Conservation (phyloP, 2,888 invertebrate genomes). For the Unio pictorum region DNA sequence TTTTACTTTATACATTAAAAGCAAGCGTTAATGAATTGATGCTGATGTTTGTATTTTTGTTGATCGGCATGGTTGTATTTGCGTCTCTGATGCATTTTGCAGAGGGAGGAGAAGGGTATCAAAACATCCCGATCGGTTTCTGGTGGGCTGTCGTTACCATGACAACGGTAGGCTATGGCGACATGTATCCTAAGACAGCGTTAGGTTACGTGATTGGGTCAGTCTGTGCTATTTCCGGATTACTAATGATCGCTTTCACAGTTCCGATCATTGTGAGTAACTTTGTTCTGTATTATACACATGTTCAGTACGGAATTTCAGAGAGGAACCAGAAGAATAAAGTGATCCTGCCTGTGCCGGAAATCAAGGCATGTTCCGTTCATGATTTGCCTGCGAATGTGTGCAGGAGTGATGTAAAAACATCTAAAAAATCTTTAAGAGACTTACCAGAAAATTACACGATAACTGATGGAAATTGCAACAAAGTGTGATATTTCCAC, state of each 20-base stretch:
- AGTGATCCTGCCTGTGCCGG: slow-evolving; percentile 12
- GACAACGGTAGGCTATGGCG: slow-evolving; percentile 70
- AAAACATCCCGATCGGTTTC: slow-evolving; percentile 67
- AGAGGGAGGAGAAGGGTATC: slow-evolving; percentile 58
- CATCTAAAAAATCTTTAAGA: no score
- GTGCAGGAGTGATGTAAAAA: no score
- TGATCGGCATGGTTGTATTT: slow-evolving; percentile 69
- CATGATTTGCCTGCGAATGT: slow-evolving; percentile 2
- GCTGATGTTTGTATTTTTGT: slow-evolving; percentile 65
- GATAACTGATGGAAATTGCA: slow-evolving; percentile 9
- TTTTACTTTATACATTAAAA: slow-evolving; percentile 66
- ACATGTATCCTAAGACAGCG: slow-evolving; percentile 61
- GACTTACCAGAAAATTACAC: no score
- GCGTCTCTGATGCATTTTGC: slow-evolving; percentile 68
- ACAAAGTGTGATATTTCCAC: slow-evolving; percentile 2
- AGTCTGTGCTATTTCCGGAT: slow-evolving; percentile 63
- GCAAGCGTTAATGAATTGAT: slow-evolving; percentile 68
- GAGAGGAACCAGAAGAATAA: slow-evolving; percentile 17
- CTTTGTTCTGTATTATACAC: slow-evolving; percentile 67
- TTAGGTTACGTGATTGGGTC: slow-evolving; percentile 65
- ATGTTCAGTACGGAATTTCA: slow-evolving; percentile 63
- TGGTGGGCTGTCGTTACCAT: slow-evolving; percentile 70
- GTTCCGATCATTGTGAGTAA: slow-evolving; percentile 70
- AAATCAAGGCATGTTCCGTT: slow-evolving; percentile 27
- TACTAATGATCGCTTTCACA: slow-evolving; percentile 67